Evolutionary conservation across 2,888 invertebrate species (phyloP).

Genomic region (Rutpela maculata): DNA sequence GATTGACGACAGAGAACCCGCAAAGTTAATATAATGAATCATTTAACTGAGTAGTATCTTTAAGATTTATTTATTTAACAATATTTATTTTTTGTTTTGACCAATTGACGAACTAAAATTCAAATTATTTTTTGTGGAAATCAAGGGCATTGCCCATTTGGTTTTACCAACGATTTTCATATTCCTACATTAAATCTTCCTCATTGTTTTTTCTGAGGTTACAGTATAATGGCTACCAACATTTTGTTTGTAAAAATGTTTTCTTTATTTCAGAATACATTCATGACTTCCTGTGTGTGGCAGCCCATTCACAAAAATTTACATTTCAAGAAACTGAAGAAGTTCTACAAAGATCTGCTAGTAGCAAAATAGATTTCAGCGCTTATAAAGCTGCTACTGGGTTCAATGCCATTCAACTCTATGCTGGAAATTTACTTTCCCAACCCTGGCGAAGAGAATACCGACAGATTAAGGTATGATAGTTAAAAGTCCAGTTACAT

Average conservation of each 20-base stretch:
- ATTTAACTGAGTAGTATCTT: too few species aligned
- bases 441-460: constrained; percentile 95
- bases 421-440: constrained; percentile 88
- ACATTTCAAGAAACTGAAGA: constrained; percentile 84
- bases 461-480: constrained; percentile 83
- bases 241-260: background rate
- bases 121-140: too few species aligned
- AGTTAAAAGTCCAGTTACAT: background rate
- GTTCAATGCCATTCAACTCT: constrained; percentile 89
- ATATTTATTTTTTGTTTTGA: too few species aligned
- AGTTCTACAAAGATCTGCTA: constrained; percentile 85
- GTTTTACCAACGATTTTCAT: too few species aligned
- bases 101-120: too few species aligned
- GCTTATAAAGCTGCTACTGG: constrained; percentile 88
- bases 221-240: too few species aligned
- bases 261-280: constrained; percentile 80
- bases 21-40: too few species aligned
- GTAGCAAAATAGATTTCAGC: constrained; percentile 83
- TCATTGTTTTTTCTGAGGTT: too few species aligned
- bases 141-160: too few species aligned
- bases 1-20: too few species aligned
- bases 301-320: constrained; percentile 88
- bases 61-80: too few species aligned
- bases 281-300: constrained; percentile 85
- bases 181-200: too few species aligned